Percentiles rank a stretch among this genome's conserved stretches.
phyloP scores from a whole-genome alignment of 2,888 invertebrate species.

The Torymus aiolomorphi region DNA sequence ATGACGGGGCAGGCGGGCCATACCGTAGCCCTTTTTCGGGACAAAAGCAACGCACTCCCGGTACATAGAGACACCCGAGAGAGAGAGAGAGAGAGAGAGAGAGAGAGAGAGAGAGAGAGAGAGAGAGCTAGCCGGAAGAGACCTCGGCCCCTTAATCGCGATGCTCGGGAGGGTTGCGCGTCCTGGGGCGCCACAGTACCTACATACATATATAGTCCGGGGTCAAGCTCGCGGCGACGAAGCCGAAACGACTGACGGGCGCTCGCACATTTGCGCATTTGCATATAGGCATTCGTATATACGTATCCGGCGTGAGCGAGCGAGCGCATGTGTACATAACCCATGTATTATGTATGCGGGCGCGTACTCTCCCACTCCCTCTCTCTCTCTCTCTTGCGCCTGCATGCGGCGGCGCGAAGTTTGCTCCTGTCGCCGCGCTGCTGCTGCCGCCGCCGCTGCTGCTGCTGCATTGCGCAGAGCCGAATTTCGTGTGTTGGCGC shows the following conservation, averaged over 20 bases:
- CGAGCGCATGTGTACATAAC: constrained; percentile 57
- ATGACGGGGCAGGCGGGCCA: no score
- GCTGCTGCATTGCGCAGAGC: background rate
- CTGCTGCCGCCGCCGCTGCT: background rate
- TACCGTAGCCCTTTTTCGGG: no score
- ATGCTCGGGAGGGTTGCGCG: no score
- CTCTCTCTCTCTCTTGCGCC: no score
- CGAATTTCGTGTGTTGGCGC: no score
- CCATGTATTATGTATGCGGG: constrained; percentile 55
- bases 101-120: no score
- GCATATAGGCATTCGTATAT: constrained; percentile 53
- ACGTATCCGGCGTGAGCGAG: constrained; percentile 52
- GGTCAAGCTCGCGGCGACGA: background rate
- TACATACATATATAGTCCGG: background rate
- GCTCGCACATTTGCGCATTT: constrained; percentile 58
- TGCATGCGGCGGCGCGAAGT: constrained; percentile 5
- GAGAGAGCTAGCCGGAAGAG: no score
- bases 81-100: no score
- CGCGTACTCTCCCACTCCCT: constrained; percentile 25
- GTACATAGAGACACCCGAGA: no score
- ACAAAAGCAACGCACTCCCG: no score
- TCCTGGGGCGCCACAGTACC: no score
- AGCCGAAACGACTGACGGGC: constrained; percentile 57
- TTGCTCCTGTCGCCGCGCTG: background rate
- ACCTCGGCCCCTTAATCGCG: no score